phyloP scores from a whole-genome alignment of 30 jellyfish, hydroid and myxozoan genomes.

The Aurelia coerulea region DNA sequence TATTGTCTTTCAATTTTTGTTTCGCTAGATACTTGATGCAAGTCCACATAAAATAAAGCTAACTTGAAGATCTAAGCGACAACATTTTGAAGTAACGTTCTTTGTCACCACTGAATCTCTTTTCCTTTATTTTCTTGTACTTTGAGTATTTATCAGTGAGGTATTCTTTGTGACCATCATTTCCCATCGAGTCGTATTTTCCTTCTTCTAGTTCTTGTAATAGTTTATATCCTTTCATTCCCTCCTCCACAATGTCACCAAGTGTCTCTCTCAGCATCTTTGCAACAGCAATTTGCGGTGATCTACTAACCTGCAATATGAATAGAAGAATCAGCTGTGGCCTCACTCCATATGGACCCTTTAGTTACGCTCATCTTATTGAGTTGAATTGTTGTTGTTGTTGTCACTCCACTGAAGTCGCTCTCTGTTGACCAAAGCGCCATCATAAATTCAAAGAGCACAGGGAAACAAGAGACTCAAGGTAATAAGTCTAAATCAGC shows the following conservation, averaged over 20 bases:
- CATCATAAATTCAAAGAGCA: no score
- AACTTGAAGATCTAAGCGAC: conserved; percentile 8
- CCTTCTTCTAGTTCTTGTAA: conserved; percentile 39
- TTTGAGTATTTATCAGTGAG: conserved; percentile 28
- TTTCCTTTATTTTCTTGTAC: conserved; percentile 18
- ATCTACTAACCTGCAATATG: conserved; percentile 46
- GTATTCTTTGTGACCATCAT: conserved; percentile 1
- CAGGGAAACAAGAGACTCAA: no score
- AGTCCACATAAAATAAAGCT: not conserved
- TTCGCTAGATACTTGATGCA: no score
- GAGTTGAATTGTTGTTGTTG: no score
- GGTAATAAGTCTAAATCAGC: no score
- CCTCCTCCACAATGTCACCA: conserved; percentile 57
- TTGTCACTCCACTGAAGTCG: not conserved
- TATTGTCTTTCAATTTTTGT: no score
- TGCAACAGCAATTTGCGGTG: conserved; percentile 51
- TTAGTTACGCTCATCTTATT: no score
- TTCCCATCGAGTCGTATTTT: conserved; percentile 32
- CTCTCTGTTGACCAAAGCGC: not conserved
- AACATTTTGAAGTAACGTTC: conserved; percentile 7
- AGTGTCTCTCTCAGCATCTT: conserved; percentile 55
- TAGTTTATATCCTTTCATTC: conserved; percentile 3
- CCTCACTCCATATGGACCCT: no score
- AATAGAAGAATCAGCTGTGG: not conserved
- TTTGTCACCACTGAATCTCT: not conserved